phyloP scores from a whole-genome alignment of 1,140 invertebrate species.

The Drosophila paulistorum region DNA sequence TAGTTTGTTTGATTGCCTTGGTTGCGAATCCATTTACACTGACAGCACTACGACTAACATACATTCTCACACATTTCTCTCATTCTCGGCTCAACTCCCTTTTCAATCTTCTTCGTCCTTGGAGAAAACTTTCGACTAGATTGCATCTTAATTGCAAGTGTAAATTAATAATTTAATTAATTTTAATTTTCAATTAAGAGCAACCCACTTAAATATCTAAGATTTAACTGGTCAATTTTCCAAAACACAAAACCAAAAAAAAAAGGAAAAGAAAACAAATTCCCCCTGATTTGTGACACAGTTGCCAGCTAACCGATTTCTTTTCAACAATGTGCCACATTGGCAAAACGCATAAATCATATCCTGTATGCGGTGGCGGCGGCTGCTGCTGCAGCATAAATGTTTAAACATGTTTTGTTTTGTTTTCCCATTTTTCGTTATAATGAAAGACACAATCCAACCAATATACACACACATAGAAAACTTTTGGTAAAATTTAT shows the following conservation, averaged over 20 bases:
- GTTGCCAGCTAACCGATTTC: conserved; percentile 28
- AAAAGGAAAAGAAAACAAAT: background rate
- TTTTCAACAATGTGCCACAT: conserved; percentile 73
- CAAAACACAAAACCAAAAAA: background rate
- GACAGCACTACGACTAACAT: conserved; percentile 21
- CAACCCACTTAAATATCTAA: conserved; percentile 20
- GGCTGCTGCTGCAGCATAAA: conserved; percentile 51
- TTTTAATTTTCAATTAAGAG: conserved; percentile 49
- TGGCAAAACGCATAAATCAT: conserved; percentile 74
- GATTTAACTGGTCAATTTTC: background rate
- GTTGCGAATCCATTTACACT: conserved; percentile 58
- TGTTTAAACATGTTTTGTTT: conserved; percentile 66
- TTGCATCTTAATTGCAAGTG: conserved; percentile 46
- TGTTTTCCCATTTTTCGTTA: conserved; percentile 40
- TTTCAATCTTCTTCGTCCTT: background rate
- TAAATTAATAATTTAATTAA: conserved; percentile 46
- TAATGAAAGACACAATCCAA: conserved; percentile 43
- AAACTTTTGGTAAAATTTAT: conserved; percentile 23
- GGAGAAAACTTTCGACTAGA: conserved; percentile 9
- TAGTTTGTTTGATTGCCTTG: conserved; percentile 66
- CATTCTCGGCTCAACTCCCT: conserved; percentile 6
- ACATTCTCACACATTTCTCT: conserved; percentile 1
- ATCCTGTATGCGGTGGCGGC: conserved; percentile 41
- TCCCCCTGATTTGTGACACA: conserved; percentile 35
- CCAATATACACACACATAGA: conserved; percentile 28